Evolutionary conservation across 2,888 invertebrate species (phyloP), one percentile per base, ranked within the genome.

Genomic region (Scaptomyza tumidula): DNA sequence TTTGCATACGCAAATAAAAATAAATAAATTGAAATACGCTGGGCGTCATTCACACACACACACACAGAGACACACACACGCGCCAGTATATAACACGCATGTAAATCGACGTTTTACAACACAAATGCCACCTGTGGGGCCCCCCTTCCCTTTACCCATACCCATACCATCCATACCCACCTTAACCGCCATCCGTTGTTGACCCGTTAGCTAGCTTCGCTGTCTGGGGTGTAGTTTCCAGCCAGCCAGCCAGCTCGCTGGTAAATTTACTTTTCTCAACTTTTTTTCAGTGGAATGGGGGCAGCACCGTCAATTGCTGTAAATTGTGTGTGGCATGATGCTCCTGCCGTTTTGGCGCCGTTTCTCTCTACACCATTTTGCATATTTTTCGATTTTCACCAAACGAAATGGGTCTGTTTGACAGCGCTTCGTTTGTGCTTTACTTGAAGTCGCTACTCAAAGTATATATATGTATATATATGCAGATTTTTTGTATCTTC

Each of bases 1-100:
- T 84, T 84, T 84, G 88, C 83, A 84, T 87, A 84, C 64, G 77
- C 70, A 87, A 84, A 84, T 82, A 84, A 86, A 87, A 85, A 75
- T 83, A 87, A 79, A 86, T 87, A 84, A 84, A 84, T 84, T 84
- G 88, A 88, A 84, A 84, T 78, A 69, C 73, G 53, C 62, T 75
- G 72, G 62, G 78, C 48, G 49, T 63, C 35, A 31, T 14, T 9
- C 53, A 35, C 5, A 6, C 52, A 31, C 52, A 48, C 43, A 13
- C 35, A 19, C 43, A 37, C 16, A 41, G 14, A 39, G 3, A 33
- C 3, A 33, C 10, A 33, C 33, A 19, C 19, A 19, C 19, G 19
- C 19, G 31, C 13, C 45, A 33, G 55, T 37, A 57, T 62, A 73
- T 67, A 78, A 63, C 76, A 79, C 88, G 86, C 86, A 85, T 85